Conservation (phyloP, 2,113 vertebrate species). For the Lanius ludovicianus region DNA sequence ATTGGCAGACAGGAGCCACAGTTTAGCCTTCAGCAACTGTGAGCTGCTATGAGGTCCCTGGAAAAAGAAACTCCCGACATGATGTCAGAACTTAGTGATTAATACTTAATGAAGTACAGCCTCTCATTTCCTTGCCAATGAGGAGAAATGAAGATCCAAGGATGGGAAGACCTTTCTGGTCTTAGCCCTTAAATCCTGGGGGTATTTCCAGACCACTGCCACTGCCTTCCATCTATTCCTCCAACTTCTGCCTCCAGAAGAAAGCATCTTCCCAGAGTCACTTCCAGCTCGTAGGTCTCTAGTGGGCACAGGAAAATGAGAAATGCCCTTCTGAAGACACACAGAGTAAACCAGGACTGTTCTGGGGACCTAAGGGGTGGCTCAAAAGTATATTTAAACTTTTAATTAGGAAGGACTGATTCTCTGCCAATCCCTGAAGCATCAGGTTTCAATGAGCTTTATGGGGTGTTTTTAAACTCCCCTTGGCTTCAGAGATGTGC, state of each 20-base stretch:
- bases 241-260: neutral
- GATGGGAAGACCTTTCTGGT: neutral
- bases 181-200: neutral
- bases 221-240: neutral
- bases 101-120: neutral
- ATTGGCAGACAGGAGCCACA: neutral
- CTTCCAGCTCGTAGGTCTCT: neutral
- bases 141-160: neutral
- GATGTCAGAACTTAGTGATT: neutral
- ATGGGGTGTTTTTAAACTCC: neutral
- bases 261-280: neutral
- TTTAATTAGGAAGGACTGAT: neutral
- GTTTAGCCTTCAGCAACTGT: neutral
- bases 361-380: rapidly evolving
- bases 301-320: neutral
- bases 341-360: neutral
- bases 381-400: neutral
- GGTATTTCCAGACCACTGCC: neutral
- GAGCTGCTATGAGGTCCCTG: neutral
- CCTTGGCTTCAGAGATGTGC: neutral
- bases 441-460: neutral
- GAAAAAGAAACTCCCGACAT: neutral
- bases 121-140: neutral
- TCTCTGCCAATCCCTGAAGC: neutral
- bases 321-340: neutral